phyloP scores from a whole-genome alignment of 2,888 invertebrate genomes.

The Schrankia costaestrigalis region DNA sequence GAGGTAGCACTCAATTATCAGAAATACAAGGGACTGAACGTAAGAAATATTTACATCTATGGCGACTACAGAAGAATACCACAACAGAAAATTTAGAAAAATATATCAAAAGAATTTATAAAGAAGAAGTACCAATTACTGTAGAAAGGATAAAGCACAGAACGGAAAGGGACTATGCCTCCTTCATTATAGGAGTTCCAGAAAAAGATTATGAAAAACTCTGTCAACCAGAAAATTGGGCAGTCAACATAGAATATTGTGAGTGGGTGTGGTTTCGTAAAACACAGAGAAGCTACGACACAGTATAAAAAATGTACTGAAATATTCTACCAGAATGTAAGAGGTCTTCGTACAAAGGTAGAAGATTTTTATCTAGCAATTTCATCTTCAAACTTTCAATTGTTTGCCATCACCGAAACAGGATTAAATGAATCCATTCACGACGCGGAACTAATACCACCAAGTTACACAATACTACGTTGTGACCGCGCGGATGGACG shows the following conservation, averaged over 20 bases:
- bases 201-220: conserved; percentile 20
- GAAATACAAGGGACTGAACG: conserved; percentile 2
- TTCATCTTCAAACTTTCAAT: neutral
- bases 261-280: conserved; percentile 19
- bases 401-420: neutral
- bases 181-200: conserved; percentile 12
- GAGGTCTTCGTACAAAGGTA: neutral
- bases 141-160: conserved; percentile 1
- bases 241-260: conserved; percentile 21
- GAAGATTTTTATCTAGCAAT: neutral
- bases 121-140: neutral
- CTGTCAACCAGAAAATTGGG: conserved; percentile 17
- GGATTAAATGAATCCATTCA: neutral
- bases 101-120: neutral
- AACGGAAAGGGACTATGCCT: conserved; percentile 1
- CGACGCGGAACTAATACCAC: neutral
- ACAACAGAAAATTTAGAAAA: neutral
- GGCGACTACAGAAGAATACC: conserved; percentile 3
- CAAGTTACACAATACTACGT: neutral
- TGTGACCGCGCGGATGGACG: neutral
- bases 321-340: neutral
- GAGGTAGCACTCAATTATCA: neutral
- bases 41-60: conserved; percentile 11
- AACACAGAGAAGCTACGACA: too few species aligned
- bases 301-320: neutral